Conservation (phyloP, 2,888 invertebrate genomes). For the Griposia aprilina region DNA sequence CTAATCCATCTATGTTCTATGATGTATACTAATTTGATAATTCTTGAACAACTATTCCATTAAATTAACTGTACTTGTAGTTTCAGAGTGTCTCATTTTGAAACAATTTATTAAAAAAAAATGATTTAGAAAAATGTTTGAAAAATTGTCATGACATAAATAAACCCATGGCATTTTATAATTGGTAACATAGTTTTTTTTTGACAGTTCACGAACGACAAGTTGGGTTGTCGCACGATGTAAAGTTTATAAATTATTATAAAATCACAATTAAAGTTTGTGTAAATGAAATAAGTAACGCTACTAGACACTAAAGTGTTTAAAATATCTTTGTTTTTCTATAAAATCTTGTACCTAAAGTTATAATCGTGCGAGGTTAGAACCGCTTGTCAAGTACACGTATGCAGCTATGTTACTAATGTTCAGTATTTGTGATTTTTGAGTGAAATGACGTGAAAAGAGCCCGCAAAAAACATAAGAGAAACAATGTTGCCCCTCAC, state of each 20-base stretch:
- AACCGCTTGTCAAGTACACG: conserved; percentile 86
- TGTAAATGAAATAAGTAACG: conserved; percentile 57
- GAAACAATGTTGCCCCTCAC: conserved; percentile 93
- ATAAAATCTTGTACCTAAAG: conserved; percentile 42
- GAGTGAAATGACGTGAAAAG: conserved; percentile 82
- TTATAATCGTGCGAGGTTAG: conserved; percentile 80
- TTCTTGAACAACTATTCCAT: not conserved
- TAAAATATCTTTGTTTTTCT: conserved; percentile 26
- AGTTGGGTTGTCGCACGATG: conserved; percentile 65
- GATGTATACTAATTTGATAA: no score
- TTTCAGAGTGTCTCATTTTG: not conserved
- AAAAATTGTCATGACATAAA: not conserved
- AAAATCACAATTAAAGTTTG: conserved; percentile 60
- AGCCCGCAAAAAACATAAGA: conserved; percentile 70
- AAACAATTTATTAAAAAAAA: not conserved
- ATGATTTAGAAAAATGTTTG: not conserved
- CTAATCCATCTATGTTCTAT: not conserved
- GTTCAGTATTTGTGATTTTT: conserved; percentile 79
- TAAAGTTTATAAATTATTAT: conserved; percentile 59
- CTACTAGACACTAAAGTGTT: conserved; percentile 36
- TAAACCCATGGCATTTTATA: conserved; percentile 6
- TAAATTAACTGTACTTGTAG: no score
- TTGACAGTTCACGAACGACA: conserved; percentile 65
- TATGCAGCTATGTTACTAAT: conserved; percentile 84
- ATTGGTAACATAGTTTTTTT: conserved; percentile 61